Base-by-base conservation (phyloP, 2,888 invertebrate species). In the Hirtodrosophila alboralis region DNA sequence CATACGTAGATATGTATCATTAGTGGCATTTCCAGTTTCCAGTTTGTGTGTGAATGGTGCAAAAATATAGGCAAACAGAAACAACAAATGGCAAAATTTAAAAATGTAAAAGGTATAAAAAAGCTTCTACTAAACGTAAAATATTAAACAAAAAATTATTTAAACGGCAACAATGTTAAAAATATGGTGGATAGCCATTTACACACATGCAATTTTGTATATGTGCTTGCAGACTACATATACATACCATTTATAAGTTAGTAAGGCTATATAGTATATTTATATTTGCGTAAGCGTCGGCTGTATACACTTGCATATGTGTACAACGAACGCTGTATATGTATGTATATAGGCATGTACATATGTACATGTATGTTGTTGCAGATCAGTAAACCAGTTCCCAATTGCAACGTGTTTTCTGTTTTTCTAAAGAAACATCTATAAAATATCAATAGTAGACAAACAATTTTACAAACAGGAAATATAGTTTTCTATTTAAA, bases 381-480 rank as follows among this genome's bases (percentile, higher is more conserved):
- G 79, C 85, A 78, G 75, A 85, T 83, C 75, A 83, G 83, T 85
- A 79, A 85, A 79, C 85, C 85, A 79, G 79, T 79, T 79, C 85
- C 75, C 75, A 79, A 79, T 79, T 79, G 86, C 79, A 79, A 85
- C 79, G 79, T 85, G 78, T 79, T 80, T 75, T 63, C 54, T 61
- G 63, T 61, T n/a, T 43, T 53, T 60, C 44, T 54, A 60, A 71
- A 65, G 75, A 78, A 54, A 57, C 47, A 34, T 51, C 30, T 52
- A 58, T 48, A 49, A 49, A 64, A 63, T n/a, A n/a, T n/a, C n/a
- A n/a, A n/a, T n/a, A n/a, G n/a, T n/a, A n/a, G n/a, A n/a, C n/a
- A n/a, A n/a, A n/a, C n/a, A n/a, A n/a, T n/a, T n/a, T n/a, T n/a
- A n/a, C n/a, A n/a, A n/a, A n/a, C n/a, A n/a, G n/a, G n/a, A n/a